Evolutionary conservation across 1,140 invertebrate species (phyloP).

Genomic region (Zaprionus nigranus): DNA sequence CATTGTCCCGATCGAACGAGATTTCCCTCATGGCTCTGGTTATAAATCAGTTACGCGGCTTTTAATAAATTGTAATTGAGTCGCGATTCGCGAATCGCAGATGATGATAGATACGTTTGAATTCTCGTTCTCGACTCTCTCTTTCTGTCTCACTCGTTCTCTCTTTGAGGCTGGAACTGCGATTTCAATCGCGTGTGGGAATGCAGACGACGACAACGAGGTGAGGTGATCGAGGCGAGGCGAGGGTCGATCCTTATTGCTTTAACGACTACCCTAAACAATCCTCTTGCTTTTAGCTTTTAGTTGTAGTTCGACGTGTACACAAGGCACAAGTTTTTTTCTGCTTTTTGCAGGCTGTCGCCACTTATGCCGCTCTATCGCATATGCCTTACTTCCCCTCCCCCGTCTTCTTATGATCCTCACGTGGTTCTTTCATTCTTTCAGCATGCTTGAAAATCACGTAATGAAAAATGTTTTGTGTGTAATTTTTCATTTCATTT

Average conservation of each 20-base stretch:
- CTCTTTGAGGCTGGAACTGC: constrained; percentile 17
- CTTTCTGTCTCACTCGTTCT: not conserved
- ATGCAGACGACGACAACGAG: constrained; percentile 54
- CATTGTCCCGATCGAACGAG: constrained; percentile 31
- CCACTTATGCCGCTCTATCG: constrained; percentile 59
- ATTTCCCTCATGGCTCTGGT: constrained; percentile 37
- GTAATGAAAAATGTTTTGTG: constrained; percentile 82
- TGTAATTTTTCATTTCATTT: constrained; percentile 82
- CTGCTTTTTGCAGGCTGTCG: constrained; percentile 72
- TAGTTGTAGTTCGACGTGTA: constrained; percentile 40
- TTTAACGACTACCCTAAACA: constrained; percentile 65
- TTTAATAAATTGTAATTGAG: constrained; percentile 83
- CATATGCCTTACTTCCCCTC: not conserved
- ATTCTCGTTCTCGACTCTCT: constrained; percentile 25
- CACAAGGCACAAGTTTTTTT: constrained; percentile 3
- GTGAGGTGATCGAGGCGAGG: constrained; percentile 19
- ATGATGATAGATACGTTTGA: constrained; percentile 76
- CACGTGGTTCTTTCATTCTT: constrained; percentile 5
- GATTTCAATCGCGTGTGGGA: constrained; percentile 80
- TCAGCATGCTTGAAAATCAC: constrained; percentile 76
- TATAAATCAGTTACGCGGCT: constrained; percentile 81
- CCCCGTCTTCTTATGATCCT: not conserved
- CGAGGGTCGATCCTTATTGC: constrained; percentile 65
- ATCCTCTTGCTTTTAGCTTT: constrained; percentile 28
- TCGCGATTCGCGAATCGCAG: constrained; percentile 68